Conservation (phyloP, 2,888 invertebrate genomes). For the Drosophila vallismaia region DNA sequence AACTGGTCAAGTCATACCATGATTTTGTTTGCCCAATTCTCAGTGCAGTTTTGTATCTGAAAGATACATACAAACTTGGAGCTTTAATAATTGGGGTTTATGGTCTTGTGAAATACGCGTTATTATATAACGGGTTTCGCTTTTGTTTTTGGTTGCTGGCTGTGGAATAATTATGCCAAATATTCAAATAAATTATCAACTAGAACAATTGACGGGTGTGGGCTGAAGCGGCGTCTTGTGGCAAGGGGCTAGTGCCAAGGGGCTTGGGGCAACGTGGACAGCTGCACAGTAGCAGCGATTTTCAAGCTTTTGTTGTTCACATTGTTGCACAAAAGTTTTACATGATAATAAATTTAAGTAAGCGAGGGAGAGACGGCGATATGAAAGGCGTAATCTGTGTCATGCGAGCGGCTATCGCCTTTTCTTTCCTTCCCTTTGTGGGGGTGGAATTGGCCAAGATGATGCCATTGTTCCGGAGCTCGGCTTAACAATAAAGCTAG, state of each 20-base stretch:
- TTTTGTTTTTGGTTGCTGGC: slow-evolving; percentile 29
- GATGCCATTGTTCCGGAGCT: slow-evolving; percentile 18
- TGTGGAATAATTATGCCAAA: slow-evolving; percentile 62
- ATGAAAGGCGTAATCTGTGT: slow-evolving; percentile 45
- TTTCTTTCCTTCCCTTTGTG: neutral
- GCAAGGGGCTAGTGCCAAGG: neutral
- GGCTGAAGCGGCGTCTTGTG: neutral
- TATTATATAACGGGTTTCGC: slow-evolving; percentile 48
- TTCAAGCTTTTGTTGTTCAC: slow-evolving; percentile 59
- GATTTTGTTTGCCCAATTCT: slow-evolving; percentile 23
- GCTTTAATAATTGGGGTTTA: slow-evolving; percentile 6
- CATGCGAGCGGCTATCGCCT: slow-evolving; percentile 38
- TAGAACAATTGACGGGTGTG: slow-evolving; percentile 58
- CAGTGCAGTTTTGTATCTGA: slow-evolving; percentile 45
- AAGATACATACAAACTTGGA: slow-evolving; percentile 37
- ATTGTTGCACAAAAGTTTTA: slow-evolving; percentile 73
- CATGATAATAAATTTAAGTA: slow-evolving; percentile 67
- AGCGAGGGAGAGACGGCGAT: slow-evolving; percentile 5
- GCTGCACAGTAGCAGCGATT: slow-evolving; percentile 62
- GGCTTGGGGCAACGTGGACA: slow-evolving; percentile 26
- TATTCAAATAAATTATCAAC: slow-evolving; percentile 76
- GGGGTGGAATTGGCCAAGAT: slow-evolving; percentile 12
- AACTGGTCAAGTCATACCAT: slow-evolving; percentile 7
- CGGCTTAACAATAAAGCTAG: slow-evolving; percentile 5
- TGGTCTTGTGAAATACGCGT: slow-evolving; percentile 43